Evolutionary conservation across 2,113 vertebrate genomes (phyloP).

Genomic region (Heliornis fulica): DNA sequence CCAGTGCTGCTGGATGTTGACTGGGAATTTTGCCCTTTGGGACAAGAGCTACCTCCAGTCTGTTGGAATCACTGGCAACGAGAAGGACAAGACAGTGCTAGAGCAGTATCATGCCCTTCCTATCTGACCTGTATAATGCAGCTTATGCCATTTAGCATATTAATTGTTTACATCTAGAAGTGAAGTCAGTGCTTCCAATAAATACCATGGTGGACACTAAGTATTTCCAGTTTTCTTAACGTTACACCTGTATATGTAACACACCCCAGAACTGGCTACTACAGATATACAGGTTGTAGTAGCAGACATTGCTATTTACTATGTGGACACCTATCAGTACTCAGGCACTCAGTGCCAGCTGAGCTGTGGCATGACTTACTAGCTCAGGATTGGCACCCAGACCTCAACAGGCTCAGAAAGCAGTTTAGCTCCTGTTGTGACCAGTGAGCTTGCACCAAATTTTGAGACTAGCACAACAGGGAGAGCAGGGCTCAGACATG

Average conservation of each 20-base stretch:
- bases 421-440: background rate
- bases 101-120: background rate
- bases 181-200: background rate
- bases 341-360: background rate
- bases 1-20: background rate
- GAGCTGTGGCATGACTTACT: background rate
- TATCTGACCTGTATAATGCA: background rate
- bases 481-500: background rate
- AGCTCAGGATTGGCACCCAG: background rate
- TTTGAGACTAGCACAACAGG: background rate
- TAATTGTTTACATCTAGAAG: background rate
- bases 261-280: background rate
- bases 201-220: background rate
- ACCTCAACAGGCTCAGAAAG: background rate
- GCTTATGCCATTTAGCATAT: background rate
- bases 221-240: background rate
- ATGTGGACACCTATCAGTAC: background rate
- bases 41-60: background rate
- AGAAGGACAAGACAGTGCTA: background rate
- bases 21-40: background rate
- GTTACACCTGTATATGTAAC: background rate
- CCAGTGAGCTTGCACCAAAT: background rate
- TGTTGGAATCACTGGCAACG: background rate
- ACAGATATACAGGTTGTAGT: background rate
- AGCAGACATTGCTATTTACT: background rate